Evolutionary conservation across 1,140 invertebrate genomes (phyloP).

Genomic region (Aphis gossypii): DNA sequence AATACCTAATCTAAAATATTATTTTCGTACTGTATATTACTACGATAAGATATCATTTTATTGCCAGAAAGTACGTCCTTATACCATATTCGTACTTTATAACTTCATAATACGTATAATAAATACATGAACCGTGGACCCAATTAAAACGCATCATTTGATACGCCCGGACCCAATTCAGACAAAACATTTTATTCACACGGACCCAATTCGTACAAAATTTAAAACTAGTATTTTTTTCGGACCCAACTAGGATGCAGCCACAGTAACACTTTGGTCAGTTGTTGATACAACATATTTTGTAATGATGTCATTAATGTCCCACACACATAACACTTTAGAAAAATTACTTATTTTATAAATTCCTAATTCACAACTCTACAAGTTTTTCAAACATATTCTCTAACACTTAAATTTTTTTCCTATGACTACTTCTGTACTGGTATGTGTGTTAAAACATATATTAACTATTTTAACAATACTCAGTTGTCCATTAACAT

Average conservation of each 20-base stretch:
- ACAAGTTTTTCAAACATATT: background rate
- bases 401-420: background rate
- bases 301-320: background rate
- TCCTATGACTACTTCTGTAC: background rate
- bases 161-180: too few relatives aligned
- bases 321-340: background rate
- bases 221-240: too few relatives aligned
- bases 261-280: background rate
- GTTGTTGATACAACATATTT: background rate
- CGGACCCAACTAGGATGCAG: too few relatives aligned
- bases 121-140: too few relatives aligned
- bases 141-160: background rate
- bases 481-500: background rate
- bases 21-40: too few relatives aligned
- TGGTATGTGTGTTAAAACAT: background rate
- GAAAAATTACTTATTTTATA: constrained; percentile 19
- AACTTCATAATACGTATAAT: too few relatives aligned
- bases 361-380: background rate
- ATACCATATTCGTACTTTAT: too few relatives aligned
- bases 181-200: too few relatives aligned
- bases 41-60: too few relatives aligned
- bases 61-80: too few relatives aligned
- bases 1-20: too few relatives aligned
- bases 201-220: too few relatives aligned
- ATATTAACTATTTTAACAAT: background rate